These are phyloP conservation scores for Spongilla lacustris DNA, from an alignment of 37 sponge, comb jelly and placozoan genomes.

Conservation along the genomic window DNA sequence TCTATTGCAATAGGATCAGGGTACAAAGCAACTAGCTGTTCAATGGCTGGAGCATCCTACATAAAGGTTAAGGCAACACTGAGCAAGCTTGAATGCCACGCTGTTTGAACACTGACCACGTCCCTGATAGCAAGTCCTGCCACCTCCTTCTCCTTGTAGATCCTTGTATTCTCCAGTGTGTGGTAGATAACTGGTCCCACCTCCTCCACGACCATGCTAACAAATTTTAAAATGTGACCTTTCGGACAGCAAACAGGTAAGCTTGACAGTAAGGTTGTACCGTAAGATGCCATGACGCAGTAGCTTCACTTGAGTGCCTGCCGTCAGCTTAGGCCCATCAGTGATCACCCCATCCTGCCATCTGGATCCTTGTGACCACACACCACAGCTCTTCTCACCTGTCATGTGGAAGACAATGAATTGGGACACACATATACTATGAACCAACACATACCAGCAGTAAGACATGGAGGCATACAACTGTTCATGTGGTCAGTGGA, in stretches of 20 bases:
- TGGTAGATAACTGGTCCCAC: constrained; percentile 45
- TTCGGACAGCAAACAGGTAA: background rate
- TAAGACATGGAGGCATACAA: constrained; percentile 75
- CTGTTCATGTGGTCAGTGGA: constrained; percentile 51
- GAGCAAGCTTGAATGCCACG: background rate
- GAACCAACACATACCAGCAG: constrained; percentile 50
- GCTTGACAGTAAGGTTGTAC: background rate
- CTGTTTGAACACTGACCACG: constrained; percentile 27
- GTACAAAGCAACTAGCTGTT: constrained; percentile 40
- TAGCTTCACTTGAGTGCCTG: constrained; percentile 48
- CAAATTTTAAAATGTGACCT: background rate
- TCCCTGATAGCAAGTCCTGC: constrained; percentile 30
- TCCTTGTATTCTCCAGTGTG: constrained; percentile 72
- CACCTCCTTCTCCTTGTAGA: constrained; percentile 68
- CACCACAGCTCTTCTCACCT: constrained; percentile 35
- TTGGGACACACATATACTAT: background rate
- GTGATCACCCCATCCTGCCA: constrained; percentile 24
- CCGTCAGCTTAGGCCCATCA: constrained; percentile 21
- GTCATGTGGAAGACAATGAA: background rate
- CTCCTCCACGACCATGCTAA: constrained; percentile 52
- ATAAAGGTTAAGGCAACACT: background rate
- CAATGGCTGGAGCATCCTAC: constrained; percentile 33
- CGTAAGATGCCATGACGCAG: constrained; percentile 54
- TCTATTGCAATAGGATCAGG: constrained; percentile 39
- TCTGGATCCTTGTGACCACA: constrained; percentile 21